These are phyloP conservation scores for Callorhinus ursinus DNA, from an alignment of 2,113 vertebrate genomes.

Conservation along the genomic window DNA sequence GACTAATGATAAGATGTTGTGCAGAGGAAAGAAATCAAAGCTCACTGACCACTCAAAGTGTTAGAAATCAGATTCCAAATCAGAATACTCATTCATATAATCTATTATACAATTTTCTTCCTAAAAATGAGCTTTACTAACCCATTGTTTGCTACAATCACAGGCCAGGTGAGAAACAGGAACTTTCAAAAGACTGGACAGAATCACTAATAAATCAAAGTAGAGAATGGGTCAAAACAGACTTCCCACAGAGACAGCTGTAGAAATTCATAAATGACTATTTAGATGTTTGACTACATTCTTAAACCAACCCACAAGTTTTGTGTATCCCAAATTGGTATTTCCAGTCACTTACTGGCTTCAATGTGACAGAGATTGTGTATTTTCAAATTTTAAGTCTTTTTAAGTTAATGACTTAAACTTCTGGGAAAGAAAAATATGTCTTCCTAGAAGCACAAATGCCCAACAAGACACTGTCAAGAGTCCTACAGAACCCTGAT, in stretches of 20 bases:
- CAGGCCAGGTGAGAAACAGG: neutral
- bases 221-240: neutral
- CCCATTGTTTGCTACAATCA: neutral
- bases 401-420: neutral
- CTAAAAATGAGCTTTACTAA: conserved; percentile 2
- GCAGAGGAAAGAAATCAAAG: neutral
- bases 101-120: neutral
- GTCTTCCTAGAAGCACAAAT: neutral
- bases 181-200: neutral
- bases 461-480: neutral
- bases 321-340: neutral
- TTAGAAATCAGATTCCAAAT: neutral
- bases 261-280: neutral
- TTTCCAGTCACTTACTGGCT: neutral
- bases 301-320: neutral
- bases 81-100: neutral
- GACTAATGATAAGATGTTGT: neutral
- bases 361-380: neutral
- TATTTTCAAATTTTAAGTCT: neutral
- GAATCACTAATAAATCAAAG: neutral
- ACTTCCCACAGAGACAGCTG: neutral
- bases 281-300: neutral
- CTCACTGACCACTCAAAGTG: neutral
- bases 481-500: neutral
- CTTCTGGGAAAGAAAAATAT: neutral